Evolutionary conservation across 2,113 vertebrate genomes (phyloP), one percentile per base, ranked within the genome.

Genomic region (Alligator mississippiensis): DNA sequence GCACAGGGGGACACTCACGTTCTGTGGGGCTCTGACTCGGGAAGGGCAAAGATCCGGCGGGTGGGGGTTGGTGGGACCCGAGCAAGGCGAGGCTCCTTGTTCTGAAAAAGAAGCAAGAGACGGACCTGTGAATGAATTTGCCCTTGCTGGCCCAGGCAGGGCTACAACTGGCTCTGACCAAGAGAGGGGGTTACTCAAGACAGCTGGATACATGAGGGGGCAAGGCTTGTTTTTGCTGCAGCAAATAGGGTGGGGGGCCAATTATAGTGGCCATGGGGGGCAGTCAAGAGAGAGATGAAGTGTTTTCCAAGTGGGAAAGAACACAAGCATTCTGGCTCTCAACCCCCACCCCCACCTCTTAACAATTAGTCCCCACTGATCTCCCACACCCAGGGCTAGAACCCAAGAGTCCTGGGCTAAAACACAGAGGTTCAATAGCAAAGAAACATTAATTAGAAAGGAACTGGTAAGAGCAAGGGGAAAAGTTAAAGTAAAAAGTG

Each of bases 1-100:
- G 60, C 79, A 76, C 21, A 17, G 18, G 2, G 0, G 2, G 54
- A 17, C 30, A 97, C 97, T 97, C 88, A 98, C 97, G 62, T 68
- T 63, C 85, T 62, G 28, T 63, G 88, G 28, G 92, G 74, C 27
- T 97, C 95, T 5, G 92, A 22, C 28, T 95, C 98, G 11, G 96
- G 95, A 2, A 92, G 14, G 0, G 93, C 59, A 70, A 34, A 96
- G 74, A 24, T 98, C 64, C 96, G 96, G 17, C 87, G 96, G 83
- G 98, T 98, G 15, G 97, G 98, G 2, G 98, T 98, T 0, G 98
- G 99, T 18, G 97, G 97, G 16, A 99, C 98, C 25, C 98, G 97
- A 47, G 99, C 99, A 8, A 98, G 98, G 14, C 97, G 98, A 68
- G 95, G 98, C 11, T 98, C 98, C 89, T 94, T 97, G 89, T 90